These are phyloP conservation scores for Caerostris darwini DNA, from an alignment of 1,140 invertebrate species.

Conservation along the genomic window DNA sequence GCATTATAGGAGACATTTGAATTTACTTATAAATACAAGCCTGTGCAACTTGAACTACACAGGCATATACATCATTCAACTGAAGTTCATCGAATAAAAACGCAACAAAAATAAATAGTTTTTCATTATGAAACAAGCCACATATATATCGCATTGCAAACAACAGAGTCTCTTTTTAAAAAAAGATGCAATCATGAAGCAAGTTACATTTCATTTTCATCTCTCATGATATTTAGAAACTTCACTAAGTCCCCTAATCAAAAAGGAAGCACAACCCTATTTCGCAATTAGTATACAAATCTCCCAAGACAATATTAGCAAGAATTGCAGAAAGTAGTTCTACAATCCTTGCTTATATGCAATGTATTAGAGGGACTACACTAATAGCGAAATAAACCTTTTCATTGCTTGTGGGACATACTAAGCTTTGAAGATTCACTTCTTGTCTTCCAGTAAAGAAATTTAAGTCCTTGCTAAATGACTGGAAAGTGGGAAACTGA, in stretches of 20 bases:
- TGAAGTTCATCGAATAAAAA: conserved; percentile 54
- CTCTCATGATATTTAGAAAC: conserved; percentile 18
- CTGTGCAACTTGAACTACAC: background rate
- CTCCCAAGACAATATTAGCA: conserved; percentile 12
- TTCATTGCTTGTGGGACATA: conserved; percentile 11
- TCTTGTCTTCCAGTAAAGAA: conserved; percentile 60
- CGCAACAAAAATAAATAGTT: conserved; percentile 59
- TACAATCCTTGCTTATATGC: conserved; percentile 4
- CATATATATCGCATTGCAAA: conserved; percentile 3
- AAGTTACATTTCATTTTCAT: conserved; percentile 14
- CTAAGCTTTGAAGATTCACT: conserved; percentile 24
- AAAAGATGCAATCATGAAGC: background rate
- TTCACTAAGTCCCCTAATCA: conserved; percentile 13
- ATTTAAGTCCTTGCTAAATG: conserved; percentile 67
- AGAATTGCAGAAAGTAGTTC: background rate
- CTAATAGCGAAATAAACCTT: conserved; percentile 70
- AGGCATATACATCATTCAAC: conserved; percentile 12
- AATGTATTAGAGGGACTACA: conserved; percentile 47
- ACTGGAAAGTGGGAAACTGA: conserved; percentile 64
- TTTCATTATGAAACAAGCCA: conserved; percentile 41
- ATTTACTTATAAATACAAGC: background rate
- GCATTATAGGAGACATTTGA: background rate
- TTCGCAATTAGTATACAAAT: conserved; percentile 72
- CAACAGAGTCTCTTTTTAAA: background rate
- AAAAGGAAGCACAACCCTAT: conserved; percentile 48